Evolutionary conservation across 2,888 invertebrate species (phyloP).

Genomic region (Noctuana brunneofusca): DNA sequence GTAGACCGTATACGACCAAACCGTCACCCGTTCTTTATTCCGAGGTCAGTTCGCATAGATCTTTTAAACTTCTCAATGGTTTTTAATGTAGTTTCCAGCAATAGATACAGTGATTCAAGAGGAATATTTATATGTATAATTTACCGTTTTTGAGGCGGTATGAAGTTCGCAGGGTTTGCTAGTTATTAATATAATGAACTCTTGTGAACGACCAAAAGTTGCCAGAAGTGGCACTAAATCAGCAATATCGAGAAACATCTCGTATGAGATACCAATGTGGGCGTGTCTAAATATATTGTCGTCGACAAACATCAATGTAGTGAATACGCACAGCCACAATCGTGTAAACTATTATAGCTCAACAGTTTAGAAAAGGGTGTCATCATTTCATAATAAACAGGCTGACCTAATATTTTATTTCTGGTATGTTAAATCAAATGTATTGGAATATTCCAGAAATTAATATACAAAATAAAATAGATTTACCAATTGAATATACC

Average conservation of each 20-base stretch:
- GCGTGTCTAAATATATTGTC: conserved; percentile 37
- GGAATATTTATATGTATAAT: too few relatives aligned
- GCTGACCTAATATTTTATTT: conserved; percentile 4
- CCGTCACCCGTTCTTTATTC: too few relatives aligned
- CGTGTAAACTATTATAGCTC: neutral
- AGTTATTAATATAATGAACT: conserved; percentile 16
- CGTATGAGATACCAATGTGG: conserved; percentile 51
- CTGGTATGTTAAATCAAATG: neutral
- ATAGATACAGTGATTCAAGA: too few relatives aligned
- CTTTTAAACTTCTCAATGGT: too few relatives aligned
- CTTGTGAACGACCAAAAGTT: conserved; percentile 7
- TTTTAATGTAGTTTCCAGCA: too few relatives aligned
- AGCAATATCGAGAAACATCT: conserved; percentile 1
- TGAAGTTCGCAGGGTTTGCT: too few relatives aligned
- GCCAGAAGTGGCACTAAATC: conserved; percentile 2
- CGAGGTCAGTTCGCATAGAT: too few relatives aligned
- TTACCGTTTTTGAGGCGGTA: too few relatives aligned
- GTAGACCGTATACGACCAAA: too few relatives aligned
- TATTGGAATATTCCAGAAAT: neutral
- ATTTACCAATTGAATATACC: too few relatives aligned
- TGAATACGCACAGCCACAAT: neutral
- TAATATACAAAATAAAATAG: too few relatives aligned
- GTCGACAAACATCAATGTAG: conserved; percentile 5
- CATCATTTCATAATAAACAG: conserved; percentile 5
- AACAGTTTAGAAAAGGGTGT: neutral